Evolutionary conservation across 2,888 invertebrate genomes (phyloP), one percentile per base, ranked within the genome.

Genomic region (Melangyna quadrimaculata): DNA sequence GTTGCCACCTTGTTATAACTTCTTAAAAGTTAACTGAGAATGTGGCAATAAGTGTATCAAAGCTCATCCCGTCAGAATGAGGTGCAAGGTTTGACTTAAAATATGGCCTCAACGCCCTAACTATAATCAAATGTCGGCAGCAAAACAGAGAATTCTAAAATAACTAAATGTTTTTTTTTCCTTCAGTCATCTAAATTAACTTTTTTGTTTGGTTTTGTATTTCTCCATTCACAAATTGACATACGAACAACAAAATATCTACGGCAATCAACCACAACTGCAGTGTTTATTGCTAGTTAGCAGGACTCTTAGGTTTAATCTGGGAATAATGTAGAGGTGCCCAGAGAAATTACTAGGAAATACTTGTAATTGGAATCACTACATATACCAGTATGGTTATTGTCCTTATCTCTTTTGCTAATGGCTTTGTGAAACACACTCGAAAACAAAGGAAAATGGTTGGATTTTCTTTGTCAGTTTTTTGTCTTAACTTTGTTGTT

Each of bases 281-380:
- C 45, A 71, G 35, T 63, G 63, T 71, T 71, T 55, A 71, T 63
- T 63, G 45, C 55, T 40, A n/a, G n/a, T 9, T 32, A 51, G 51
- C 69, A 71, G 78, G 24, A 40, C 24, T 40, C 48, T 17, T 17
- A 43, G 17, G 43, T 37, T 55, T 29, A 40, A n/a, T n/a, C 53
- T 37, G 1, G 14, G 7, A 40, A 1, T 27, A 55, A 43, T 43
- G 43, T 55, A 32, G 53, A 22, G 12, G 37, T 51, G 51, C 17
- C 29, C 35, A 69, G 45, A 78, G 55, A 71, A 71, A 65, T 71
- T 57, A 37, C 63, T 2, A 7, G 43, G n/a, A 53, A 63, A 65
- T 63, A 24, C 19, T 55, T 57, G 35, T 78, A 78, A 78, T 71
- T 78, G 63, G 45, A 45, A 57, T 55, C 55, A 71, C 55, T 63